These are phyloP conservation scores for Torymus aiolomorphi DNA, from an alignment of 2,888 invertebrate genomes.

Conservation along the genomic window DNA sequence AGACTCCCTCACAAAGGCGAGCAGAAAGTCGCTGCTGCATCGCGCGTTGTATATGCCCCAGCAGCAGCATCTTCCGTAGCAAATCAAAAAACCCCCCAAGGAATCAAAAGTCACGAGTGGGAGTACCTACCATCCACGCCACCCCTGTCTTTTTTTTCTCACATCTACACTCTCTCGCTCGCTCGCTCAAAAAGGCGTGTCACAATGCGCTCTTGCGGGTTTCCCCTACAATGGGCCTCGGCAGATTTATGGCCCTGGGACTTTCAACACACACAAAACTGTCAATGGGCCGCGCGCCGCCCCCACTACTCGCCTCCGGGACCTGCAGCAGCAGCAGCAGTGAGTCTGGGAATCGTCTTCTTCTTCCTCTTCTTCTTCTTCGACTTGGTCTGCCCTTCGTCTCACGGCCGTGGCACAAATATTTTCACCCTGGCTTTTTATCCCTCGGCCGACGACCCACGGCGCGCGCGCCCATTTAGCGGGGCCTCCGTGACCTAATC, in stretches of 20 bases:
- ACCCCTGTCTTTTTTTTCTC: no score
- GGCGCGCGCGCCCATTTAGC: conserved; percentile 64
- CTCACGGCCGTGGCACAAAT: conserved; percentile 65
- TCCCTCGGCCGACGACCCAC: conserved; percentile 55
- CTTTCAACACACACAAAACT: conserved; percentile 73
- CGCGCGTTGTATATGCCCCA: neutral
- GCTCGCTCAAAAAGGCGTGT: conserved; percentile 68
- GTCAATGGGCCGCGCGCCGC: conserved; percentile 69
- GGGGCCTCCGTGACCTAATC: conserved; percentile 66
- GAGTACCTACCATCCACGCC: conserved; percentile 11
- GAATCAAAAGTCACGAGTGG: conserved; percentile 33
- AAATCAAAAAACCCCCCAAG: neutral
- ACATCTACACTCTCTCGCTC: no score
- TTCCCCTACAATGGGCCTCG: conserved; percentile 73
- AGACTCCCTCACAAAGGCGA: neutral
- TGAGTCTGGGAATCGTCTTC: no score
- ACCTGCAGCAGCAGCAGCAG: conserved; percentile 53
- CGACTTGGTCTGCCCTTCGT: neutral
- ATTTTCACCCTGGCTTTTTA: conserved; percentile 72
- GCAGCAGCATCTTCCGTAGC: neutral
- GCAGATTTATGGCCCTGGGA: conserved; percentile 72
- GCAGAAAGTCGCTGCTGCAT: no score
- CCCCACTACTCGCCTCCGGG: conserved; percentile 48
- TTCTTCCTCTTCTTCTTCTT: neutral
- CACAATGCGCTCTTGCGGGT: conserved; percentile 68